Percentiles rank a stretch among this genome's conserved stretches.
Evolutionary conservation across 2,797 vertebrate species (phyloP).

Genomic region (Cossypha heuglini): DNA sequence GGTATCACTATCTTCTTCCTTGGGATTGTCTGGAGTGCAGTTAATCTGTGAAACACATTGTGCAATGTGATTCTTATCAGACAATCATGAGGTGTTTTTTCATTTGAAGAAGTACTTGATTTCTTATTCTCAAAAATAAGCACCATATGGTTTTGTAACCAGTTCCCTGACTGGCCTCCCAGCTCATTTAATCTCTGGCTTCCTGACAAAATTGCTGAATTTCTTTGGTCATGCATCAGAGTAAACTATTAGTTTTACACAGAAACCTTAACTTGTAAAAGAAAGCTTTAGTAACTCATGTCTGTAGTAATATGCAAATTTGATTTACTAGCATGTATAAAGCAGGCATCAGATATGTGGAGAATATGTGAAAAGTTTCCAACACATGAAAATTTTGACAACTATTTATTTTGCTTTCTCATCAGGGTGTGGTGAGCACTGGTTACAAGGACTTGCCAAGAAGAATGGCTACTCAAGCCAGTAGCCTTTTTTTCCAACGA

Average conservation of each 20-base stretch:
- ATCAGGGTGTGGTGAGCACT: constrained; percentile 84
- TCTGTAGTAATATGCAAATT: constrained; percentile 33
- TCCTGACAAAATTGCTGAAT: constrained; percentile 56
- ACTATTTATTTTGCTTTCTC: constrained; percentile 51
- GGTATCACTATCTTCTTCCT: background rate
- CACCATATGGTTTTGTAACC: constrained; percentile 64
- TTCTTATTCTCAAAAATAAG: constrained; percentile 69
- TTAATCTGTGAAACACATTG: constrained; percentile 26
- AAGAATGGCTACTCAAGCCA: constrained; percentile 84
- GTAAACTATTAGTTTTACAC: constrained; percentile 49
- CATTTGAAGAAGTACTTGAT: constrained; percentile 57
- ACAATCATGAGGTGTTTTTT: constrained; percentile 52
- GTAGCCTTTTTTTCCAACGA: constrained; percentile 87
- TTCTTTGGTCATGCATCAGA: constrained; percentile 44
- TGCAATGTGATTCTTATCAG: constrained; percentile 51
- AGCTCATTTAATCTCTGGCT: constrained; percentile 56
- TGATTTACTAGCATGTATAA: constrained; percentile 47
- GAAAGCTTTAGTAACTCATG: constrained; percentile 41
- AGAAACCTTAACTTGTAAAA: constrained; percentile 52
- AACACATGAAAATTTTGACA: constrained; percentile 35
- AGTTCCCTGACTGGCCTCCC: constrained; percentile 50
- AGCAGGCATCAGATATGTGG: background rate
- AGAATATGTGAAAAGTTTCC: constrained; percentile 34
- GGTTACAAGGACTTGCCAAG: constrained; percentile 85
- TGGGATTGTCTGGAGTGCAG: constrained; percentile 27